Evolutionary conservation across 2,113 vertebrate genomes (phyloP), one percentile per base, ranked within the genome.

Genomic region (Amia ocellicauda): DNA sequence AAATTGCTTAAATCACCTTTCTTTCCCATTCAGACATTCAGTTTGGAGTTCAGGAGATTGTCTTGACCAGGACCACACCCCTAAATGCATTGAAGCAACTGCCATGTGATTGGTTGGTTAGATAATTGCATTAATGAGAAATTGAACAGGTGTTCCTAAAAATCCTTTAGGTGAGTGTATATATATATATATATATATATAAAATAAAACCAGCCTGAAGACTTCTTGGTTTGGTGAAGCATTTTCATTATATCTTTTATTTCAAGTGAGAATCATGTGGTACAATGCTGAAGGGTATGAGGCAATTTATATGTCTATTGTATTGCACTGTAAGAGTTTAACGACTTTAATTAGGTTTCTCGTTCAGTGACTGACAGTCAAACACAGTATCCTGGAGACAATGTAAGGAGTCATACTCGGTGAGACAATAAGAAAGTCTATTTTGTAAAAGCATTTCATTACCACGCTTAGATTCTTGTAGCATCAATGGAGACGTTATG

Each of bases 221-320:
- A 77, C 78, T 76, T 79, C 31, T 86, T 86, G 82, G 84, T 86
- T 83, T 83, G 82, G 71, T 77, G 69, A 66, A 72, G 77, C 70
- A 78, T 83, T 86, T 85, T 86, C 79, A 85, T 74, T 76, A 68
- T 72, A 69, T 79, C 78, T 78, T 80, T 83, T 79, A 81, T 81
- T 83, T 78, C 60, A 62, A 59, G 67, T 49, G 66, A 81, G 70
- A 75, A 65, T 59, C 56, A 82, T 68, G 79, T 80, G 77, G 82
- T 82, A 28, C 77, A 67, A 69, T 69, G 73, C 70, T 80, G 76
- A 69, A 76, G 71, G 59, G 62, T 40, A 7, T 7, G 31, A 82
- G 76, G 71, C 81, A 85, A 84, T 86, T 79, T 80, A 80, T 74
- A 19, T 50, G 64, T 52, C 63, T 75, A 86, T 86, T 88, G 79